phyloP scores from a whole-genome alignment of 2,113 vertebrate genomes.

The Tichodroma muraria region DNA sequence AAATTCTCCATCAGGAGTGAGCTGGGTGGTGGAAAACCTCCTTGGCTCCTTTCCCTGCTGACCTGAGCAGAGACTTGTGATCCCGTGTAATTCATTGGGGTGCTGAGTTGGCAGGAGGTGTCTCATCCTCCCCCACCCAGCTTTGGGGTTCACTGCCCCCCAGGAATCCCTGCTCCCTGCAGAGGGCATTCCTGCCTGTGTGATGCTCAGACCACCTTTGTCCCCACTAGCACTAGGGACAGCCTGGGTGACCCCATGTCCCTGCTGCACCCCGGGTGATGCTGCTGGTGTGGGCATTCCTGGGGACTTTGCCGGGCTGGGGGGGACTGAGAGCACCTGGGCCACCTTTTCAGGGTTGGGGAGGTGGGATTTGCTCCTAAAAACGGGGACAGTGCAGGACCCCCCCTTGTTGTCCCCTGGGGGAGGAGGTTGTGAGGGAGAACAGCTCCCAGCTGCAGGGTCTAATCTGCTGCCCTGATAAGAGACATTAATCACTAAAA shows the following conservation, averaged over 20 bases:
- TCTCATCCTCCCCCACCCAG: background rate
- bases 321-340: background rate
- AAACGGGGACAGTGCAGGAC: background rate
- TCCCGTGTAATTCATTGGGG: background rate
- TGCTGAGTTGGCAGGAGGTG: background rate
- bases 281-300: background rate
- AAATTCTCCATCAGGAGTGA: background rate
- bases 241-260: background rate
- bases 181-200: background rate
- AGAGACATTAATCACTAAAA: background rate
- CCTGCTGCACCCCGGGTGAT: accelerated
- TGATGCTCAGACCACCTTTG: background rate
- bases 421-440: background rate
- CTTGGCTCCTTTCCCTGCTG: background rate
- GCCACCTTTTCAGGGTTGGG: background rate
- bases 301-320: accelerated
- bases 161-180: background rate
- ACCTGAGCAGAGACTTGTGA: background rate
- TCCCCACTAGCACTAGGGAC: background rate
- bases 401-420: background rate
- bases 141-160: background rate
- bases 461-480: background rate
- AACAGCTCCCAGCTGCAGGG: background rate
- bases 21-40: background rate
- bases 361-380: background rate